These are phyloP conservation scores for Holocentrus rufus DNA, from an alignment of 2,797 vertebrate species.

Conservation along the genomic window DNA sequence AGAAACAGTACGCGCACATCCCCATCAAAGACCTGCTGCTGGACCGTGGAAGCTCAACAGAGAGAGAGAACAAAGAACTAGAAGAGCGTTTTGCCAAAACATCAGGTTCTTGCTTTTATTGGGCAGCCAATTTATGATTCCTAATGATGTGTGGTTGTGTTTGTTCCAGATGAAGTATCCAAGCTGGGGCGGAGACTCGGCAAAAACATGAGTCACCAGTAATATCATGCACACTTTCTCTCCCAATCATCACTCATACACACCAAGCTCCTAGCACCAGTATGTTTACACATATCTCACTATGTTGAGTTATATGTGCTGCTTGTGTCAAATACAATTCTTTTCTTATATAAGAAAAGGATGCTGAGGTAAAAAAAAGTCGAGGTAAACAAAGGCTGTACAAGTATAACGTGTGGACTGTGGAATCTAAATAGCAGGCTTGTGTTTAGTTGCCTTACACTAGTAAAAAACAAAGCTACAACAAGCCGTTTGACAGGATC, in stretches of 20 bases:
- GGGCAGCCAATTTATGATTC: background rate
- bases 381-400: slow-evolving; percentile 2
- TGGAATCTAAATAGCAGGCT: slow-evolving; percentile 23
- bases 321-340: slow-evolving; percentile 28
- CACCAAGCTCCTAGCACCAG: background rate
- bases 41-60: too few species aligned
- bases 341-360: too few species aligned
- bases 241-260: slow-evolving; percentile 7
- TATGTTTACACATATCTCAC: slow-evolving; percentile 26
- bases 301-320: slow-evolving; percentile 18
- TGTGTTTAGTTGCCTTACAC: slow-evolving; percentile 19
- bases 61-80: too few species aligned
- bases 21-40: too few species aligned
- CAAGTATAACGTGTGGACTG: slow-evolving; percentile 34
- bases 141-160: background rate
- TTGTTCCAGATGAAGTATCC: background rate
- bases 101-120: too few species aligned
- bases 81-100: too few species aligned
- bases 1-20: too few species aligned
- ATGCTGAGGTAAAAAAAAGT: too few species aligned
- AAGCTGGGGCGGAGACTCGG: too few species aligned
- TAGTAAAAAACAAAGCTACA: slow-evolving; percentile 18
- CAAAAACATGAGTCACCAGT: background rate
- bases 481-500: slow-evolving; percentile 16
- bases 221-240: background rate